phyloP scores from a whole-genome alignment of 2,113 vertebrate genomes.

The Pithys albifrons region DNA sequence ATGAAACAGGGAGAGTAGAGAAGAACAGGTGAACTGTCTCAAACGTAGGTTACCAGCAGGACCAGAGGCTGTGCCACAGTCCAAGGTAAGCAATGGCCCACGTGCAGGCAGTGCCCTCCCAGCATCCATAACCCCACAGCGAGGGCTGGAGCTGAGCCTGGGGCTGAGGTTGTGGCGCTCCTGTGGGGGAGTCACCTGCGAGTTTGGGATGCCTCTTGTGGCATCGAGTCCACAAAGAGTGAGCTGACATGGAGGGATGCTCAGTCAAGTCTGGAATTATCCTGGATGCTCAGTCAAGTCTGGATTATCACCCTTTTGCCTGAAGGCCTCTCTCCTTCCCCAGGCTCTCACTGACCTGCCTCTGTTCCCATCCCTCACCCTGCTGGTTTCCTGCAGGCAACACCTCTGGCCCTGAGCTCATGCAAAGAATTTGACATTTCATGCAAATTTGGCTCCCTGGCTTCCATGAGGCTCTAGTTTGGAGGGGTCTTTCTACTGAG shows the following conservation, averaged over 20 bases:
- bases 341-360: background rate
- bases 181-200: background rate
- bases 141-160: background rate
- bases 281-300: background rate
- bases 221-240: background rate
- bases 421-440: background rate
- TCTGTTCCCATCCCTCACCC: background rate
- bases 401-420: background rate
- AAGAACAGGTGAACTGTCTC: background rate
- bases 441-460: background rate
- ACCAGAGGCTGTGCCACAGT: background rate
- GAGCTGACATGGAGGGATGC: background rate
- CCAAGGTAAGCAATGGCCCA: background rate
- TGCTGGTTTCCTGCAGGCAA: background rate
- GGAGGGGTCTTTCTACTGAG: background rate
- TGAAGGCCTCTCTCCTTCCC: background rate
- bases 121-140: background rate
- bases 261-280: background rate
- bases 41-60: background rate
- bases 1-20: background rate
- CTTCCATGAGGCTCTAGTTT: background rate
- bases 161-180: background rate
- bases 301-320: background rate
- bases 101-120: background rate
- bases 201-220: accelerated